Base-by-base conservation (phyloP, 1,140 invertebrate genomes). In the Apocrypta bakeri region DNA sequence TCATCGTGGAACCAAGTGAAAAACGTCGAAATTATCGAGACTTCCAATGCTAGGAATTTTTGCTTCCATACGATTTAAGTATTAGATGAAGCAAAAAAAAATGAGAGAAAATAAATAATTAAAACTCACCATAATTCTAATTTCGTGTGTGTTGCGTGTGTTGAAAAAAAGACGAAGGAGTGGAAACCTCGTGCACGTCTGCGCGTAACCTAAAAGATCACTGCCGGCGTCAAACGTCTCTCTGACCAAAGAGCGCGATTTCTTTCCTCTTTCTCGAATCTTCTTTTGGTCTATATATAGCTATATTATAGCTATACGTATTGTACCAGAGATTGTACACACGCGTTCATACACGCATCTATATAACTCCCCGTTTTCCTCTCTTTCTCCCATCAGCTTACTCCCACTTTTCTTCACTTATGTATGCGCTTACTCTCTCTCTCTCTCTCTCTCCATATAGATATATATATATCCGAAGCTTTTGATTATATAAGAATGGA, bases 221-320 rank as follows among this genome's bases (percentile, higher is more conserved):
- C 33, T 72, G 25, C 31, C 71, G 33, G 56, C 25, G 69, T 81
- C 72, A 29, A n/a, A 29, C 14, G 56, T 66, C 24, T 8, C 8
- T 73, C 33, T 73, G 56, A 24, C 29, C 56, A n/a, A 63, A 63
- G 74, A 27, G 27, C 9, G 25, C 21, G 27, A n/a, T 24, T 31
- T 37, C n/a, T 66, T 14, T 24, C 37, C 11, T 40, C 37, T 27
- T 81, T 81, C 79, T 81, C 71, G 79, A 81, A 81, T 74, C 24
- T 81, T 81, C 79, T 17, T 12, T 42, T 31, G 37, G n/a, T n/a
- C 37, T 1, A 12, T 64, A 17, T 21, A 17, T 9, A 12, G 8
- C 8, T 17, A 40, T 25, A 48, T 73, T 21, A 73, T 73, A 9
- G 0, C 11, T 48, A 48, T 48, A 48, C 14, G 14, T 48, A 48